Base-by-base conservation (phyloP, 53 echinoderm and acorn worm species). In the Hippasteria phrygiana region DNA sequence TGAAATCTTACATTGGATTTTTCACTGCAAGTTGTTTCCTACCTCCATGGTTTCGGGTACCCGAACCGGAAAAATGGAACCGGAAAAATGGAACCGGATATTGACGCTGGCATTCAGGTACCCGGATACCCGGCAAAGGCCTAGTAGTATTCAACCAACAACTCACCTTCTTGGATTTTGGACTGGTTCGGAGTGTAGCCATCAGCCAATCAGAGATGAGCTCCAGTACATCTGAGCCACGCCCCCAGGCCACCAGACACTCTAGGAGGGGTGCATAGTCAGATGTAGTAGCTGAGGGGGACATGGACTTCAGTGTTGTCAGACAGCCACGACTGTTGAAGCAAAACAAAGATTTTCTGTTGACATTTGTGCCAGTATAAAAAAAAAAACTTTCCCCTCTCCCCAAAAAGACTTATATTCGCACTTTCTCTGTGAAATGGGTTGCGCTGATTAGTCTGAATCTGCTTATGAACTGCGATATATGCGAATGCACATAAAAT, bases 211-310 rank as follows among this genome's bases (percentile, higher is more conserved):
- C 92, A 93, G 86, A 65, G 73, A 96, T 93, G 51, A 99, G 91
- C 39, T 91, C 90, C 76, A 99, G 72, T 27, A 96, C 88, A 63
- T 96, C 94, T 39, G 88, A 85, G 32, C 94, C 95, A 46, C 92
- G 78, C 33, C 96, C 94, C 99, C 99, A 99, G 36, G 91, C 83
- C 24, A 95, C 91, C 62, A 99, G 64, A 72, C 99, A 96, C n/a
- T 93, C 93, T 11, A 96, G 87, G 37, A 99, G 88, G 43, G 95
- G 95, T 38, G 91, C 92, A 88, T 87, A 96, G 13, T 94, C 92
- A 34, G 93, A 91, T 12, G 89, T 24, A 45, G 89, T 39, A 29
- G 96, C 91, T 2, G 88, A 77, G 47, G 89, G 84, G 17, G 89
- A 70, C 43, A 96, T 89, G 50, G 73, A 54, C 92, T 99, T 96